Percentiles rank a stretch among this genome's conserved stretches.
Conservation (phyloP, 2,797 vertebrate genomes). For the Oreochromis mossambicus region DNA sequence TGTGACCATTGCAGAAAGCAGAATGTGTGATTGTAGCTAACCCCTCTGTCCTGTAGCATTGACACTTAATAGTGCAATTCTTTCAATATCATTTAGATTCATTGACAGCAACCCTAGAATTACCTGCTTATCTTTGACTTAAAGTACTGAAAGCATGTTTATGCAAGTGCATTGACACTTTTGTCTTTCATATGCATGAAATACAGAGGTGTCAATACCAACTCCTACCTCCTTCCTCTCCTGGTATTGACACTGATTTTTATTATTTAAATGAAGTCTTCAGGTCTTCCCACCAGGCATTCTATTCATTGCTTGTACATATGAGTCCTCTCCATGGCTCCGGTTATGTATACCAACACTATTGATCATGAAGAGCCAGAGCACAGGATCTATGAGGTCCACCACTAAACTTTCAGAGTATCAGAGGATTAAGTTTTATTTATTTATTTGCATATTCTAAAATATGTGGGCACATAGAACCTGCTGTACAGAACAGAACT, state of each 20-base stretch:
- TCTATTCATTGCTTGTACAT: neutral
- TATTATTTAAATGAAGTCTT: conserved; percentile 5
- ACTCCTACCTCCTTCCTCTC: neutral
- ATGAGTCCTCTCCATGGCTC: conserved; percentile 10
- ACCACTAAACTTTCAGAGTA: neutral
- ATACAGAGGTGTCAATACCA: neutral
- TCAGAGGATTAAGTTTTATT: conserved; percentile 3
- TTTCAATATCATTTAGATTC: neutral
- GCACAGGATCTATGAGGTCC: conserved; percentile 17
- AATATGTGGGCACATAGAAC: neutral
- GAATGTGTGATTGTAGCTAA: neutral
- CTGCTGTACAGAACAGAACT: neutral
- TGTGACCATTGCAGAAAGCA: neutral
- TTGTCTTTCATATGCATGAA: neutral
- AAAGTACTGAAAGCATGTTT: neutral
- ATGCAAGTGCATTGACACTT: neutral
- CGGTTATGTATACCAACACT: conserved; percentile 9
- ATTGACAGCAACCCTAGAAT: neutral
- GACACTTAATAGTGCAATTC: neutral
- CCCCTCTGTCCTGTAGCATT: neutral
- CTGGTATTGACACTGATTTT: conserved; percentile 7
- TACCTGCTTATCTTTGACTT: neutral
- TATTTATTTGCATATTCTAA: conserved; percentile 9
- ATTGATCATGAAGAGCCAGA: conserved; percentile 37
- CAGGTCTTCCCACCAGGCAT: neutral